A percentile compares a stretch with the other conserved stretches of the same genome.
These are phyloP conservation scores for Cnemophilus loriae DNA, from an alignment of 2,113 vertebrate genomes.

Conservation along the genomic window DNA sequence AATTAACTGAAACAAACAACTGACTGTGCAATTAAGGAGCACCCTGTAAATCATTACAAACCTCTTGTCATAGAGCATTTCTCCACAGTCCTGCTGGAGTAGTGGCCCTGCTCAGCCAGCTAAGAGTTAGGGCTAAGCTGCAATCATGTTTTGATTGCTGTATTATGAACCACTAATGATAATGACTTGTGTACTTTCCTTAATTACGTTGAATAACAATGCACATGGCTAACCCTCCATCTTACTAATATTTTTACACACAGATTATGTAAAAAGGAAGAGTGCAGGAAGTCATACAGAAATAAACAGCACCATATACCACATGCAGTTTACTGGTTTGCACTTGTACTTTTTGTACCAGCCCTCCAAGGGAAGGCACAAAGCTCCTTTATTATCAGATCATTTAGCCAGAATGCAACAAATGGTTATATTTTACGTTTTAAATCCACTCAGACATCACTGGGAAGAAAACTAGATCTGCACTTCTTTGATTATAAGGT, in stretches of 20 bases:
- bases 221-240: neutral
- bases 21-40: constrained; percentile 50
- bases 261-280: neutral
- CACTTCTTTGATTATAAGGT: neutral
- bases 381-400: neutral
- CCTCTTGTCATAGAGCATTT: constrained; percentile 22
- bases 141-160: neutral
- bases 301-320: neutral
- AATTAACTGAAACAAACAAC: constrained; percentile 65
- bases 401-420: neutral
- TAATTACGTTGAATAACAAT: neutral
- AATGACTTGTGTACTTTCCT: neutral
- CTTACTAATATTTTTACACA: neutral
- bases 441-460: neutral
- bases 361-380: neutral
- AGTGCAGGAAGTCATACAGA: neutral
- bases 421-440: neutral
- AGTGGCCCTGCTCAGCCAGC: neutral
- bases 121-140: neutral
- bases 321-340: neutral
- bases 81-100: neutral
- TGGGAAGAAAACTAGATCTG: neutral
- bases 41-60: constrained; percentile 48
- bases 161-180: neutral
- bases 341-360: neutral